Evolutionary conservation across 2,113 vertebrate species (phyloP), one percentile per base, ranked within the genome.

Genomic region (Desmodus rotundus): DNA sequence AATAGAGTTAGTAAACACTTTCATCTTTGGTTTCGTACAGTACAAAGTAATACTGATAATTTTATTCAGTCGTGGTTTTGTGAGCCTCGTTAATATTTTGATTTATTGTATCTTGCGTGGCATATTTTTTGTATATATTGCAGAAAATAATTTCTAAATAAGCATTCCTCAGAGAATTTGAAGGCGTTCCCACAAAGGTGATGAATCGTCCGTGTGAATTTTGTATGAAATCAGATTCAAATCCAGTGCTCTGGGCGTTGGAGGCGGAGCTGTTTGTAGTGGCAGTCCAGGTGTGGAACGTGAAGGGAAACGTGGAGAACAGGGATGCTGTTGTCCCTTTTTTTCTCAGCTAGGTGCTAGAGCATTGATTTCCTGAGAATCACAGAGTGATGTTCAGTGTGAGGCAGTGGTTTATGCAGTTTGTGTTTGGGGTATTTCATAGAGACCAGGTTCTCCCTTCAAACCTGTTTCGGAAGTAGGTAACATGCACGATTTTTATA

Each of bases 101-200:
- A 41, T 84, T 95, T 84, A 26, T 89, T 67, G 78, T 56, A 15
- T 70, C 33, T 52, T 33, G 24, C 22, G 5, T 56, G 15, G 4
- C 81, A 3, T 92, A 14, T 63, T 63, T 91, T 93, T 68, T 26
- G 47, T 85, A 1, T 56, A 15, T 86, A 26, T 20, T 54, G 15
- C 31, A 70, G 61, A 52, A 85, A 78, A 38, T 88, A 86, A 78
- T 94, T 96, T 93, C 24, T 52, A 63, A 93, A 38, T 94, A 63
- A 78, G 12, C 52, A 65, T 86, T 94, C 19, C 50, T 91, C 43
- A 56, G 86, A 73, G 70, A 61, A 88, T 87, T 84, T 63, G 61
- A 96, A 89, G 68, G 38, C 63, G 36, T 93, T 94, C 78, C 36
- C 8, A 41, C 45, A 70, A 81, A 77, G 78, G 45, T 52, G n/a